Percentiles rank a stretch among this genome's conserved stretches.
Conservation (phyloP, 2,797 vertebrate genomes). For the Macrochelys suwanniensis region DNA sequence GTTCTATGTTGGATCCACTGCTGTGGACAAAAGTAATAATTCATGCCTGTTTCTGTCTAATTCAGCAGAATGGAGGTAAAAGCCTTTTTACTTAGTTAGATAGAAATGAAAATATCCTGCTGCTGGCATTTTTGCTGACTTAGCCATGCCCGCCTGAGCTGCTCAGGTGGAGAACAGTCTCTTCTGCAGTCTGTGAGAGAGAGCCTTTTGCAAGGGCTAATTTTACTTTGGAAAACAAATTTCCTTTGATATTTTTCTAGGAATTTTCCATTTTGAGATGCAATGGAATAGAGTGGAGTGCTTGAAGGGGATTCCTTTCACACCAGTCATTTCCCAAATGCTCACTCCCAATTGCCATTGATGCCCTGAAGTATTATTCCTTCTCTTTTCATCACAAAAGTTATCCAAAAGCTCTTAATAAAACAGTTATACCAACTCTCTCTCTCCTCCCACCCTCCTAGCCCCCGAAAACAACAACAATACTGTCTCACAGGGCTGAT, state of each 20-base stretch:
- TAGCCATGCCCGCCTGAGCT: neutral
- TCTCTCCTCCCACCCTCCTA: no score
- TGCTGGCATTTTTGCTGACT: neutral
- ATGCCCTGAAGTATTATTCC: neutral
- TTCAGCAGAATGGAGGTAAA: neutral
- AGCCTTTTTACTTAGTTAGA: neutral
- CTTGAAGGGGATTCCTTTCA: neutral
- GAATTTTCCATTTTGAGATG: neutral
- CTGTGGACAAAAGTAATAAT: neutral
- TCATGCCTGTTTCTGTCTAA: neutral
- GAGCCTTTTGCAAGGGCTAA: neutral
- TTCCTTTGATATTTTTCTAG: neutral
- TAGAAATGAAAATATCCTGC: neutral
- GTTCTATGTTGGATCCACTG: neutral
- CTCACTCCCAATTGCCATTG: neutral
- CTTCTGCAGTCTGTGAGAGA: neutral
- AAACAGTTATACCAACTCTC: neutral
- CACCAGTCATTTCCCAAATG: fast-evolving
- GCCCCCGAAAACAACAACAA: neutral
- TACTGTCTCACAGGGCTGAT: neutral
- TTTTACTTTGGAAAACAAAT: neutral
- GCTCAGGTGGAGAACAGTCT: neutral
- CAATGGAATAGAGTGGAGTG: fast-evolving
- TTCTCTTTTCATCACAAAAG: neutral
- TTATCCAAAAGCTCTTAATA: neutral